Evolutionary conservation across 2,888 invertebrate species (phyloP).

Genomic region (Bursaphelenchus okinawaensis): DNA sequence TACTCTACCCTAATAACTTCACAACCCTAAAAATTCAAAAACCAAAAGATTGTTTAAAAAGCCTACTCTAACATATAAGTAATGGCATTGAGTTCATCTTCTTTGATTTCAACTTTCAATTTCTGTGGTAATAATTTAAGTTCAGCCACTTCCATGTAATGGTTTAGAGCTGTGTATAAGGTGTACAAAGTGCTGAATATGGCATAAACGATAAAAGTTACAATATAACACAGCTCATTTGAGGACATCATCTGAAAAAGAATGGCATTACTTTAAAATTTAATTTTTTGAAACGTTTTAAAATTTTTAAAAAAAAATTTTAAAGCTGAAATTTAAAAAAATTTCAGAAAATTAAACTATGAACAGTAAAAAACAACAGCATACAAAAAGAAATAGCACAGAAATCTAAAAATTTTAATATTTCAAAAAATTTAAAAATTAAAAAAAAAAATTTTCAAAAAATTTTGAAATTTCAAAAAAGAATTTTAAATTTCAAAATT

Average conservation of each 20-base stretch:
- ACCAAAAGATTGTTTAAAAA: no score
- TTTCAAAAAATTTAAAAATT: no score
- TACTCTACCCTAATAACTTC: no score
- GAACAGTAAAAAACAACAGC: no score
- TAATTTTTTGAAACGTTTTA: neutral
- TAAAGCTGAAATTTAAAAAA: neutral
- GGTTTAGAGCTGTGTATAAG: neutral
- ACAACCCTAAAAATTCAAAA: no score
- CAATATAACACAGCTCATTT: neutral
- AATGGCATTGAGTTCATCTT: neutral
- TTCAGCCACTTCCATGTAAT: neutral
- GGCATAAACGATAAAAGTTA: neutral
- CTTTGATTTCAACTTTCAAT: neutral
- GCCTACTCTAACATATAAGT: neutral
- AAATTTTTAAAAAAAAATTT: neutral
- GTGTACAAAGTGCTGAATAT: neutral
- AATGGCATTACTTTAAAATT: no score
- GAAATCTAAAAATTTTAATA: no score
- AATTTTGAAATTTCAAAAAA: no score
- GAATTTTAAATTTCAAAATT: no score
- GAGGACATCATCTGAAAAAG: neutral
- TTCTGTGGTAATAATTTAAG: neutral
- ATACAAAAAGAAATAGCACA: no score
- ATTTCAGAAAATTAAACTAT: no score
- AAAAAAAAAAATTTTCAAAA: no score